A percentile compares a stretch with the other conserved stretches of the same genome.
Conservation (phyloP, 1,140 invertebrate species). For the Periplaneta americana region DNA sequence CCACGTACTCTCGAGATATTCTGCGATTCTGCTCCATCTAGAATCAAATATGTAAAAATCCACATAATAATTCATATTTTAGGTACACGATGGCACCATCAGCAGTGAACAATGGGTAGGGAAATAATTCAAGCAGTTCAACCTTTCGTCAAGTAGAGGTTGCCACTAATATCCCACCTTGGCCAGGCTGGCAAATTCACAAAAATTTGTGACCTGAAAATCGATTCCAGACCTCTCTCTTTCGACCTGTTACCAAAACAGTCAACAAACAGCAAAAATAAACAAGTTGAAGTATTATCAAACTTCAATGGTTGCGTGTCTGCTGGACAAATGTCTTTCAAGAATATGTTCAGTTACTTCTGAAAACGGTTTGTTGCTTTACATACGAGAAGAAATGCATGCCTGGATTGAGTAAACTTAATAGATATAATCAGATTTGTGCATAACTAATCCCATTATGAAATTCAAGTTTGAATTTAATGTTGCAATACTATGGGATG, state of each 20-base stretch:
- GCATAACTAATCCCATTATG: neutral
- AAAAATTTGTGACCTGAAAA: neutral
- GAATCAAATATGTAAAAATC: too few relatives aligned
- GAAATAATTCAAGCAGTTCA: neutral
- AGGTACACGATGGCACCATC: too few relatives aligned
- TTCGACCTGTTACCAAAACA: neutral
- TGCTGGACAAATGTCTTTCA: neutral
- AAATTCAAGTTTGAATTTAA: neutral
- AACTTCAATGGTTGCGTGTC: neutral
- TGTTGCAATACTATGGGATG: neutral
- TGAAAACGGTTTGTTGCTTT: neutral
- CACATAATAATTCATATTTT: too few relatives aligned
- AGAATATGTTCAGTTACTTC: neutral
- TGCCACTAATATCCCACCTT: neutral
- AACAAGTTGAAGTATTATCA: neutral
- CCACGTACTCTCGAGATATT: too few relatives aligned
- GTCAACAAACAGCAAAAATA: neutral
- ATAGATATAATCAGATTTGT: neutral
- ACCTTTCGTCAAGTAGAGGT: neutral
- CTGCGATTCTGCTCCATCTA: too few relatives aligned
- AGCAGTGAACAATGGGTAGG: too few relatives aligned
- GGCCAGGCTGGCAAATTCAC: too few relatives aligned
- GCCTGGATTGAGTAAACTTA: neutral
- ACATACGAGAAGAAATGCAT: neutral
- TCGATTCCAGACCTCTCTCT: neutral